Base-by-base conservation (phyloP, 1,140 invertebrate species). In the Apis mellifera region DNA sequence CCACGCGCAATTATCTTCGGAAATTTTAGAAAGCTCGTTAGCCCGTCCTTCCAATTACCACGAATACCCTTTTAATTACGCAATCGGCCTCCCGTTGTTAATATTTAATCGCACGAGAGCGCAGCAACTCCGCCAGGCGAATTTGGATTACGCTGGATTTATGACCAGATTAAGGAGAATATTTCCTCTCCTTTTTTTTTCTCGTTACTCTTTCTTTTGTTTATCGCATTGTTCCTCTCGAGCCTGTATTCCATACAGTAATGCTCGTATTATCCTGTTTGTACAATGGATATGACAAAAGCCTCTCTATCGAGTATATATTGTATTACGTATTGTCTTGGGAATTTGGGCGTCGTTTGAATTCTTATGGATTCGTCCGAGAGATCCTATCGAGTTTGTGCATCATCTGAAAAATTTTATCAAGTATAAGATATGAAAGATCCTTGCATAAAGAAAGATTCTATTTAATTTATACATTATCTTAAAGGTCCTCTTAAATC, bases 41-140 rank as follows among this genome's bases (percentile, higher is more conserved):
- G 42, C 48, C 50, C 32, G 26, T 55, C 19, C n/a, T 76, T 17
- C 82, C 77, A 87, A 86, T 86, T 79, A 81, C 60, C 8, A 68
- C 54, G 79, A 68, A 50, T 77, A 84, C 75, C 78, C 74, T 84
- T 86, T 84, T 87, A 87, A 87, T 86, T 86, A 62, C 73, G 54
- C 80, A 79, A 83, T 86, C 78, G 78, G 32, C 48, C 62, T n/a
- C 32, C 32, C 57, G 74, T n/a, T 42, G 54, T 85, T 85, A 77
- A 70, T 69, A 70, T 82, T 71, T 70, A 78, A 82, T 66, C 62
- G 62, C 26, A 52, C 64, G 19, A 42, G 54, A 17, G 62, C 26
- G 9, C 42, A 26, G 4, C 52, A 48, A 55, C 54, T 54, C 48
- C 17, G 50, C 42, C 59, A 42, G 78, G 12, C 48, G 21, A 59